A percentile compares a stretch with the other conserved stretches of the same genome.
Evolutionary conservation across 2,888 invertebrate genomes (phyloP).

Genomic region (Erpobdella octoculata): DNA sequence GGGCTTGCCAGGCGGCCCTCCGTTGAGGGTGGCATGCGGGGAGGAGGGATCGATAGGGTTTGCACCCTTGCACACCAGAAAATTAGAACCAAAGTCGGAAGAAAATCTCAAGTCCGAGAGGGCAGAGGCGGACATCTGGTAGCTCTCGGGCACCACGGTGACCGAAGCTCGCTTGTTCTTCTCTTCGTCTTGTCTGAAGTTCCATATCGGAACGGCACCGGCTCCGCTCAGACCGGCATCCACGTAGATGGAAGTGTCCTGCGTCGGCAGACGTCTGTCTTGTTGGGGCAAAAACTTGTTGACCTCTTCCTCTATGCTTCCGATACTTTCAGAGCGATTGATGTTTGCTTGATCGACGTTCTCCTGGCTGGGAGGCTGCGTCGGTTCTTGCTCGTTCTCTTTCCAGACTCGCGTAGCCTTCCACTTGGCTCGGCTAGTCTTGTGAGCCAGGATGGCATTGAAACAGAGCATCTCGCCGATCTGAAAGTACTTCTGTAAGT

Average conservation of each 20-base stretch:
- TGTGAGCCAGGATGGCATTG: conserved; percentile 52
- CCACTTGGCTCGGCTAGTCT: conserved; percentile 52
- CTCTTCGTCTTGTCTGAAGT: conserved; percentile 40
- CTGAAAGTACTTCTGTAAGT: conserved; percentile 48
- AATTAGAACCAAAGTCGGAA: conserved; percentile 23
- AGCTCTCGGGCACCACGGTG: conserved; percentile 49
- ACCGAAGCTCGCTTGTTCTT: conserved; percentile 33
- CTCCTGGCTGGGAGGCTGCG: conserved; percentile 36
- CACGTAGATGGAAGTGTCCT: conserved; percentile 41
- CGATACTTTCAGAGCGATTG: conserved; percentile 32
- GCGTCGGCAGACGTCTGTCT: conserved; percentile 41
- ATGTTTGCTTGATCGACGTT: conserved; percentile 33
- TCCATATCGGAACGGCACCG: conserved; percentile 50
- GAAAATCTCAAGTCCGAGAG: conserved; percentile 41
- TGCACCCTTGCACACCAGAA: conserved; percentile 15
- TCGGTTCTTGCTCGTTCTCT: conserved; percentile 48
- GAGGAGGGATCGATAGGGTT: neutral
- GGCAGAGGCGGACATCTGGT: conserved; percentile 49
- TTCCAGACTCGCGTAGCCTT: conserved; percentile 52
- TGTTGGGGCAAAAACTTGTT: conserved; percentile 42
- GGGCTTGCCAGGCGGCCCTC: neutral
- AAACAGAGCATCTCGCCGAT: conserved; percentile 51
- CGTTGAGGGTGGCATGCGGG: conserved; percentile 4
- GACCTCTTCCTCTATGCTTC: conserved; percentile 49
- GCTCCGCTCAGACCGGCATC: conserved; percentile 50